A percentile compares a stretch with the other conserved stretches of the same genome.
Conservation (phyloP, 2,113 vertebrate species). For the Cheirogaleus medius region DNA sequence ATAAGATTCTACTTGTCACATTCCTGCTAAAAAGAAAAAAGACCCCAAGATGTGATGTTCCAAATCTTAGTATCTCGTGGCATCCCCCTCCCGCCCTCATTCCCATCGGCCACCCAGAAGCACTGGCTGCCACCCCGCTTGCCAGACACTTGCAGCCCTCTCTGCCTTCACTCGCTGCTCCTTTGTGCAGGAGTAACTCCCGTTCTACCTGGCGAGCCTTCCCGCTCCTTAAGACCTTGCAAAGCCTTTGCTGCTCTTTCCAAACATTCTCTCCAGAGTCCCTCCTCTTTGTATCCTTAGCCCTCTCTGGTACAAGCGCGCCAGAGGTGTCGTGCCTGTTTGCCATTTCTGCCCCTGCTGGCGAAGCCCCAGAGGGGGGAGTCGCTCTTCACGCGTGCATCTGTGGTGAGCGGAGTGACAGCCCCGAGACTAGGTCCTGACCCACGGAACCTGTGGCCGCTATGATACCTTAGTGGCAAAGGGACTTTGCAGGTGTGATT, state of each 20-base stretch:
- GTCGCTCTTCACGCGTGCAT: not conserved
- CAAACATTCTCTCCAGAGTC: not conserved
- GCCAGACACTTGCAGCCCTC: not conserved
- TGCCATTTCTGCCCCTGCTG: not conserved
- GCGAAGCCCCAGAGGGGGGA: not conserved
- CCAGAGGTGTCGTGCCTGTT: not conserved
- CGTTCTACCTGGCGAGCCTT: not conserved
- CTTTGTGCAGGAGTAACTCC: accelerated
- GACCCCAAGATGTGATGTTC: not conserved
- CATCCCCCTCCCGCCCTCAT: no score
- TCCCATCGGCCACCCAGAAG: not conserved
- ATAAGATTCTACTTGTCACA: not conserved
- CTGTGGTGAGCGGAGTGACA: not conserved
- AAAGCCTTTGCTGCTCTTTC: not conserved
- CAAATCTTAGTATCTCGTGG: no score
- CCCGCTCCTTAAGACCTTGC: not conserved
- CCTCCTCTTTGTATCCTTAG: not conserved
- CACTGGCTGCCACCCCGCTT: not conserved
- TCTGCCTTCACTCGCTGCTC: not conserved
- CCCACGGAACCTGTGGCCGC: not conserved
- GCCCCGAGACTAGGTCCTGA: not conserved
- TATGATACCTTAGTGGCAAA: not conserved
- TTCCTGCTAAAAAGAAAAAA: not conserved
- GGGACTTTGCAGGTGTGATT: not conserved
- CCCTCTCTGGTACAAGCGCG: no score